Percentiles rank a stretch among this genome's conserved stretches.
phyloP scores from a whole-genome alignment of 2,888 invertebrate species.

The Pimpla rufipes region DNA sequence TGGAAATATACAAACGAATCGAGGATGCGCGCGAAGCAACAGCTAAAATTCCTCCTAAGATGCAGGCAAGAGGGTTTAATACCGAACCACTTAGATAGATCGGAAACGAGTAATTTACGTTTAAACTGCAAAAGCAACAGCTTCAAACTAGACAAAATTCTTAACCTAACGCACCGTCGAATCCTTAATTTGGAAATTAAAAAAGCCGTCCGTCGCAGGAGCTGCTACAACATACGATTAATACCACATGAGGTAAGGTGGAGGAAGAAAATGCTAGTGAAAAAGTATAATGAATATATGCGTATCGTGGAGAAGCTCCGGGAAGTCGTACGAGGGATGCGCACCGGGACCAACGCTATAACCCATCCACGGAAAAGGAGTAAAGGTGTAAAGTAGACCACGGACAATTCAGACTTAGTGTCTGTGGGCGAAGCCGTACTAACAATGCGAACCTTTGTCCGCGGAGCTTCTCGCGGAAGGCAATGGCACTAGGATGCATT shows the following conservation, averaged over 20 bases:
- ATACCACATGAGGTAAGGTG: neutral
- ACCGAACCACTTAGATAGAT: no score
- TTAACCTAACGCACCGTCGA: no score
- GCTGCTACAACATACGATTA: slow-evolving; percentile 9
- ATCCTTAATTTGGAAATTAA: no score
- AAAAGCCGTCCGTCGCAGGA: no score
- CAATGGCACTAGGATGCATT: slow-evolving; percentile 13
- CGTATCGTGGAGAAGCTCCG: slow-evolving; percentile 41
- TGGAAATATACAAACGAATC: no score
- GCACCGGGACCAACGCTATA: slow-evolving; percentile 31
- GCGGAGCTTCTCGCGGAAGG: slow-evolving; percentile 38
- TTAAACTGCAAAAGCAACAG: no score
- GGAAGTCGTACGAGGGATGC: slow-evolving; percentile 26
- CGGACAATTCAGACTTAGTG: slow-evolving; percentile 57
- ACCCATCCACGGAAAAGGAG: slow-evolving; percentile 38
- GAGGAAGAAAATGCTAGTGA: slow-evolving; percentile 5
- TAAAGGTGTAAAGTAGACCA: slow-evolving; percentile 58
- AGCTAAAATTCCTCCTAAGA: no score
- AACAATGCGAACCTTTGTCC: slow-evolving; percentile 61
- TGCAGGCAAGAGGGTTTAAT: no score
- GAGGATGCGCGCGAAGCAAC: no score
- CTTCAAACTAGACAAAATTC: no score
- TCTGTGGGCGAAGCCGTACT: slow-evolving; percentile 48
- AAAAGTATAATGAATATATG: slow-evolving; percentile 37
- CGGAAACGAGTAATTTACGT: no score